Percentiles rank a stretch among this genome's conserved stretches.
Evolutionary conservation across 2,113 vertebrate genomes (phyloP).

Genomic region (Pachycephala philippinensis): DNA sequence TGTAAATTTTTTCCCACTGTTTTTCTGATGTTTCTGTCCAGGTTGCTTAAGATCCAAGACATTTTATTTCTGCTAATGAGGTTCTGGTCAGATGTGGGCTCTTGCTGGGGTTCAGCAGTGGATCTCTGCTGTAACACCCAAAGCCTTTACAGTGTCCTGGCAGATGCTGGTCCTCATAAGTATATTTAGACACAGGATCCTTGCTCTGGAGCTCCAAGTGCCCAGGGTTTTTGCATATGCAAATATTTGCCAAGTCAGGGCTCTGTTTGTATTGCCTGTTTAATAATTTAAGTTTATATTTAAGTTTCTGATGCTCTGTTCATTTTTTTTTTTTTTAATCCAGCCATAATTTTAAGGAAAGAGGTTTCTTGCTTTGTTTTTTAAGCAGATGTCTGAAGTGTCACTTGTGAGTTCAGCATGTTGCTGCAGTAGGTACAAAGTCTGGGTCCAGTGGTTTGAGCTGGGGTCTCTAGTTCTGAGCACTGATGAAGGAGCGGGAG

Average conservation of each 20-base stretch:
- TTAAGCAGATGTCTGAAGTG: neutral
- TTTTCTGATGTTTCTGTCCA: neutral
- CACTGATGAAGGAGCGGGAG: neutral
- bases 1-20: accelerated
- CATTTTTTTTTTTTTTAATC: neutral
- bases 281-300: slow-evolving; percentile 4
- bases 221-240: neutral
- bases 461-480: neutral
- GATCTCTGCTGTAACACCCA: neutral
- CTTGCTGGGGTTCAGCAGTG: neutral
- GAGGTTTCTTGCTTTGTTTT: neutral
- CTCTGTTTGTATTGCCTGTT: neutral
- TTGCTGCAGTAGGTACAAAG: neutral
- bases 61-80: neutral
- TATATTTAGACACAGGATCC: neutral
- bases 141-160: neutral
- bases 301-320: neutral
- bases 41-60: neutral
- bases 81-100: neutral
- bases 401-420: neutral
- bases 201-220: neutral
- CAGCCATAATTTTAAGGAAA: neutral
- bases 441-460: neutral
- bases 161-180: neutral
- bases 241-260: neutral